A percentile compares a stretch with the other conserved stretches of the same genome.
These are phyloP conservation scores for Adela reaumurella DNA, from an alignment of 2,888 invertebrate genomes.

Conservation along the genomic window DNA sequence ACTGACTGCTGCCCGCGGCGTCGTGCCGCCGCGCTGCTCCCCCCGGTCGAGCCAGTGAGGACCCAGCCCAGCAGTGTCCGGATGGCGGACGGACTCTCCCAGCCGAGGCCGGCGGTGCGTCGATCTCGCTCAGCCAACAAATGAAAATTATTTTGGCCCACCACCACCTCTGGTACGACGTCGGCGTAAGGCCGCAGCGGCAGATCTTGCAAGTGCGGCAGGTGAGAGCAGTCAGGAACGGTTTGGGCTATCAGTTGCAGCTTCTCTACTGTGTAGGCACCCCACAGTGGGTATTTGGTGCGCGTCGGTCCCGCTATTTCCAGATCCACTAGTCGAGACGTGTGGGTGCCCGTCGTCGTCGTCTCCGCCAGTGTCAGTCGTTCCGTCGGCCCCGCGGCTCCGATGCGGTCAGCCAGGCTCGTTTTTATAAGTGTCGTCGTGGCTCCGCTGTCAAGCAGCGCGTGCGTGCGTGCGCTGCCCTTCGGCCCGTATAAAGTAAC, in stretches of 20 bases:
- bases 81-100: too few relatives aligned
- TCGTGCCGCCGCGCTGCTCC: too few relatives aligned
- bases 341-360: too few relatives aligned
- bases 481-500: slow-evolving; percentile 10
- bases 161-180: not conserved
- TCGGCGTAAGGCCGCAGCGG: not conserved
- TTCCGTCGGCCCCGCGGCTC: not conserved
- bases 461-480: slow-evolving; percentile 6
- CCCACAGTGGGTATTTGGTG: not conserved
- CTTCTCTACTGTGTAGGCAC: not conserved
- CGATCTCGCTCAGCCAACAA: not conserved
- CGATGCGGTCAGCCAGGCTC: slow-evolving; percentile 5
- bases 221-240: not conserved
- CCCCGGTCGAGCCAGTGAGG: too few relatives aligned
- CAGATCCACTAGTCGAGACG: too few relatives aligned
- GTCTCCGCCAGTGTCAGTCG: too few relatives aligned
- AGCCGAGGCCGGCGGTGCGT: too few relatives aligned
- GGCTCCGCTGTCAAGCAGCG: slow-evolving; percentile 11
- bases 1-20: too few relatives aligned
- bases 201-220: not conserved
- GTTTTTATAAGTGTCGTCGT: slow-evolving; percentile 9
- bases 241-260: not conserved
- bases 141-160: not conserved
- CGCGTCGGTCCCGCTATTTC: too few relatives aligned
- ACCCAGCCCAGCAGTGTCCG: too few relatives aligned